These are phyloP conservation scores for Odontamblyopus lacepedii DNA, from an alignment of 2,797 vertebrate genomes.

Conservation along the genomic window DNA sequence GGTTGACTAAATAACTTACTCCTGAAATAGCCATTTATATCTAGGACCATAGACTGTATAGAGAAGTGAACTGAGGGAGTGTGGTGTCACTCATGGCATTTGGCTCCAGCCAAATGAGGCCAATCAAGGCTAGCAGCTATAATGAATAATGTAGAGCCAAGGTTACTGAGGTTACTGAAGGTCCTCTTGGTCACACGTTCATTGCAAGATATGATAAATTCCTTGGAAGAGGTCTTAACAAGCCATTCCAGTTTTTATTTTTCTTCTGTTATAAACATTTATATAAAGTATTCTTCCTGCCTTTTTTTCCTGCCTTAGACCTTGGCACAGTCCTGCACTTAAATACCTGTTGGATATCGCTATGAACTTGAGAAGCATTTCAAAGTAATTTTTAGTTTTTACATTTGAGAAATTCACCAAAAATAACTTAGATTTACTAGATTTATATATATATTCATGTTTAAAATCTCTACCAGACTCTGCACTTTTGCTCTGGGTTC, in stretches of 20 bases:
- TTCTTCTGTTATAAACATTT: not conserved
- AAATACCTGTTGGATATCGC: conserved; percentile 35
- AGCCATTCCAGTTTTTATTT: not conserved
- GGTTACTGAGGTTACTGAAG: no score
- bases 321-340: conserved; percentile 7
- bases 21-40: no score
- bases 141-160: no score
- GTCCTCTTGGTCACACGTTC: no score
- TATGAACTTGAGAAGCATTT: conserved; percentile 26
- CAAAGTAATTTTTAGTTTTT: conserved; percentile 1
- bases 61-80: no score
- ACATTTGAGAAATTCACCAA: conserved; percentile 1
- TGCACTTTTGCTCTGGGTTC: conserved; percentile 87
- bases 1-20: no score
- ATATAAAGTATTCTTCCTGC: no score
- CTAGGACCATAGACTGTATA: no score
- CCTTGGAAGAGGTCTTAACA: not conserved
- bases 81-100: no score
- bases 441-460: not conserved
- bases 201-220: not conserved
- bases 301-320: no score
- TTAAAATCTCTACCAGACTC: conserved; percentile 86
- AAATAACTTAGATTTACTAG: conserved; percentile 4
- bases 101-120: no score
- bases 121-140: no score